Evolutionary conservation across 1,140 invertebrate genomes (phyloP).

Genomic region (Oncopodura yosiiana): DNA sequence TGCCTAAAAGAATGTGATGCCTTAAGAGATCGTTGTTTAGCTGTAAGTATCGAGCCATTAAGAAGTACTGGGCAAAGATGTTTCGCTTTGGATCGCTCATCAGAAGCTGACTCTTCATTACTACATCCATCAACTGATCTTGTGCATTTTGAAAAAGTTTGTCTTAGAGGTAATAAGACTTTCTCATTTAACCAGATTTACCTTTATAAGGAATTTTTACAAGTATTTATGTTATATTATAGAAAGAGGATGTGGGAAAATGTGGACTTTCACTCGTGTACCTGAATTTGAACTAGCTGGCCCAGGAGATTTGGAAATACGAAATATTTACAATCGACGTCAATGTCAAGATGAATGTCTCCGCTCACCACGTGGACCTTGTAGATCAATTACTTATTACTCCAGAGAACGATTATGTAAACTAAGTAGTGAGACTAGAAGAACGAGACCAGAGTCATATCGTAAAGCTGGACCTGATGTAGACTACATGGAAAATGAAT

Average conservation of each 20-base stretch:
- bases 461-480: conserved; percentile 39
- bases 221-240: conserved; percentile 12
- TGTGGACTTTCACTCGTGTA: conserved; percentile 46
- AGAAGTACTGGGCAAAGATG: conserved; percentile 40
- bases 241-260: conserved; percentile 42
- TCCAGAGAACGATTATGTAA: conserved; percentile 40
- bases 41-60: conserved; percentile 42
- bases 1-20: conserved; percentile 44
- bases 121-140: conserved; percentile 40
- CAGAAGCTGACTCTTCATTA: conserved; percentile 37
- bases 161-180: conserved; percentile 38
- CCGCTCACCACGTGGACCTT: conserved; percentile 39
- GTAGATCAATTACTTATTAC: conserved; percentile 44
- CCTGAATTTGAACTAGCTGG: conserved; percentile 43
- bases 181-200: too few relatives aligned
- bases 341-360: conserved; percentile 45
- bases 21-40: conserved; percentile 40
- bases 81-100: conserved; percentile 41
- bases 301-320: conserved; percentile 39
- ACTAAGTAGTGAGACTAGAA: conserved; percentile 42
- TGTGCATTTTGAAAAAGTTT: conserved; percentile 48
- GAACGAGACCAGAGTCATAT: conserved; percentile 42
- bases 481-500: conserved; percentile 49
- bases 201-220: background rate
- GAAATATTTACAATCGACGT: conserved; percentile 39